These are phyloP conservation scores for Bombus waltoni DNA, from an alignment of 1,140 invertebrate species.

Conservation along the genomic window DNA sequence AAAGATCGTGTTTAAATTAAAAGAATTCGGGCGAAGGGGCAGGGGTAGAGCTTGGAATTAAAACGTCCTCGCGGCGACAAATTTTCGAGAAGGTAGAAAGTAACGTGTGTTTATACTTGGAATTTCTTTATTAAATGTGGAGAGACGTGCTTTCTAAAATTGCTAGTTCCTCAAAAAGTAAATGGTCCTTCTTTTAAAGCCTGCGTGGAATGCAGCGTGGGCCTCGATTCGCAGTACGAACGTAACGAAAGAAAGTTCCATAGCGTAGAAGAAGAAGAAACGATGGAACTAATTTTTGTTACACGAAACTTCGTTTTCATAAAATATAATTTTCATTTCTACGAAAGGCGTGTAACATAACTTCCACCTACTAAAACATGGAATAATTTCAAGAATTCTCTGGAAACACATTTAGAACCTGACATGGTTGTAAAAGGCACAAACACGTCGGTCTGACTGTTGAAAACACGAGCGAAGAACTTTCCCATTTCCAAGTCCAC, in stretches of 20 bases:
- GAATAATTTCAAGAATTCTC: too few species aligned
- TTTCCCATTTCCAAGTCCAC: too few species aligned
- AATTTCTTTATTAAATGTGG: neutral
- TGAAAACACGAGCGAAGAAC: too few species aligned
- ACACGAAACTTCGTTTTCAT: neutral
- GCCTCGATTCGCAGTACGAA: neutral
- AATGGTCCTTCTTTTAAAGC: neutral
- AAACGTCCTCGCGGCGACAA: neutral
- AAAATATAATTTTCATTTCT: too few species aligned
- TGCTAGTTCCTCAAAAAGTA: neutral
- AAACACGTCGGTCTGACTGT: too few species aligned
- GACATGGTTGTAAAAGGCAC: too few species aligned
- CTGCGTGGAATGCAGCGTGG: neutral
- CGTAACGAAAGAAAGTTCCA: neutral
- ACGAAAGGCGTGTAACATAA: too few species aligned
- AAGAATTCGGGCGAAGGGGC: neutral
- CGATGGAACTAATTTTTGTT: too few species aligned
- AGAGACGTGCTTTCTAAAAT: neutral
- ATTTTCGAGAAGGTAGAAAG: neutral
- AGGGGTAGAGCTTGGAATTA: neutral
- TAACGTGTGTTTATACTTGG: neutral
- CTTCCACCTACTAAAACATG: too few species aligned
- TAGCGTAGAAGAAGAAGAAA: too few species aligned
- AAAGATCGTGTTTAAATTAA: constrained; percentile 1
- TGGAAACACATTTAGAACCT: too few species aligned